These are phyloP conservation scores for Stigmatopora nigra DNA, from an alignment of 2,113 vertebrate species.

Conservation along the genomic window DNA sequence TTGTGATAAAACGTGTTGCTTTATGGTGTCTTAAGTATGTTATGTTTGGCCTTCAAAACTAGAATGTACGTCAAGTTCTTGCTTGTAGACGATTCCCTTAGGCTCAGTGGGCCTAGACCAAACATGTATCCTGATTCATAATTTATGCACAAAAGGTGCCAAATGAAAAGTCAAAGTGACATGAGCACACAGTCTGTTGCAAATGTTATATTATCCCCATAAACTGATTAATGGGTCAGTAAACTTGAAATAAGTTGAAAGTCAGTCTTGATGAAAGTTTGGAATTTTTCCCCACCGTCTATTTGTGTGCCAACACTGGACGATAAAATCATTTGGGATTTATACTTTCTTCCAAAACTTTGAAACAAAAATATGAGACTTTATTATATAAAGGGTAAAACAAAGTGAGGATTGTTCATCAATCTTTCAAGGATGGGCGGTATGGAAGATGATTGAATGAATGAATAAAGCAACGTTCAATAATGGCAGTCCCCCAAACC, in stretches of 20 bases:
- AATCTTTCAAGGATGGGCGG: too few species aligned
- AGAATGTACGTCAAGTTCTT: slow-evolving; percentile 3
- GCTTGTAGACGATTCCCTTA: slow-evolving; percentile 6
- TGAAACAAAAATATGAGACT: background rate
- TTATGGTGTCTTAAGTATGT: slow-evolving; percentile 1
- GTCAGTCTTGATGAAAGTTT: background rate
- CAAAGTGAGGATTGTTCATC: too few species aligned
- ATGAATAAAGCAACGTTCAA: too few species aligned
- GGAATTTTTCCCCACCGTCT: background rate
- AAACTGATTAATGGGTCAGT: slow-evolving; percentile 8
- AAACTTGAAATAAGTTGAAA: slow-evolving; percentile 1
- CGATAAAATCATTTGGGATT: background rate
- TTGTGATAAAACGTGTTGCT: background rate
- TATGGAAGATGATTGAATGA: too few species aligned
- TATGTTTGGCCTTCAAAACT: slow-evolving; percentile 7
- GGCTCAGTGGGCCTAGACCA: background rate
- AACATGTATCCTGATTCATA: slow-evolving; percentile 6
- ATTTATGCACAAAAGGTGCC: slow-evolving; percentile 2
- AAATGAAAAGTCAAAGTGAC: slow-evolving; percentile 9
- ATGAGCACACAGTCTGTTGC: background rate
- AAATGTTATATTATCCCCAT: slow-evolving; percentile 11
- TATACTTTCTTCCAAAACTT: background rate
- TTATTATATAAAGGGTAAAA: background rate
- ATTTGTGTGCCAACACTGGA: background rate
- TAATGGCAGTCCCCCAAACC: too few species aligned